phyloP scores from a whole-genome alignment of 2,888 invertebrate species.

The Monopis laevigella region DNA sequence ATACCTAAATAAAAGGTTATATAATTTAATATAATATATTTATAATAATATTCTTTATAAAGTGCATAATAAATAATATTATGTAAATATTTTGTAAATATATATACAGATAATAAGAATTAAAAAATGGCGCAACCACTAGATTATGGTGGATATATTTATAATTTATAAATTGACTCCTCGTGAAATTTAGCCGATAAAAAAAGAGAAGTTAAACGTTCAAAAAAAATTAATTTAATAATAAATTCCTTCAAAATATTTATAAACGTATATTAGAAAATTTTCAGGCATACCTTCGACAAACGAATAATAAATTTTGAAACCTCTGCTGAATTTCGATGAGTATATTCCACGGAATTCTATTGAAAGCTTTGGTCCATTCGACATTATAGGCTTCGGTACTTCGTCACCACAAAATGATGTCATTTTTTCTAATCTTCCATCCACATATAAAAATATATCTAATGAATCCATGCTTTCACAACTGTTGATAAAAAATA shows the following conservation, averaged over 20 bases:
- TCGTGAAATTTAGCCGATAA: too few species aligned
- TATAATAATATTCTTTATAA: too few species aligned
- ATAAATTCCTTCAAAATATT: too few species aligned
- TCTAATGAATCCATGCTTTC: conserved; percentile 81
- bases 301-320: conserved; percentile 88
- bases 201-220: too few species aligned
- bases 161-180: neutral
- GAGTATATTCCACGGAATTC: conserved; percentile 84
- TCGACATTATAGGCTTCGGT: conserved; percentile 94
- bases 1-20: too few species aligned
- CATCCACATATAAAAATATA: conserved; percentile 83
- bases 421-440: conserved; percentile 86
- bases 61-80: too few species aligned
- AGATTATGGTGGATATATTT: neutral
- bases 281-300: conserved; percentile 77
- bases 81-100: too few species aligned
- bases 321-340: conserved; percentile 82
- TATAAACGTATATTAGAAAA: neutral
- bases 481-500: too few species aligned
- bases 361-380: conserved; percentile 83
- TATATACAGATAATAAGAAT: too few species aligned
- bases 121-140: too few species aligned
- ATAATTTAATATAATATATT: too few species aligned
- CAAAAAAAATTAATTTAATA: too few species aligned
- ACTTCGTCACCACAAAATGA: conserved; percentile 85